phyloP scores from a whole-genome alignment of 1,140 invertebrate species.

The Ectropis grisescens region DNA sequence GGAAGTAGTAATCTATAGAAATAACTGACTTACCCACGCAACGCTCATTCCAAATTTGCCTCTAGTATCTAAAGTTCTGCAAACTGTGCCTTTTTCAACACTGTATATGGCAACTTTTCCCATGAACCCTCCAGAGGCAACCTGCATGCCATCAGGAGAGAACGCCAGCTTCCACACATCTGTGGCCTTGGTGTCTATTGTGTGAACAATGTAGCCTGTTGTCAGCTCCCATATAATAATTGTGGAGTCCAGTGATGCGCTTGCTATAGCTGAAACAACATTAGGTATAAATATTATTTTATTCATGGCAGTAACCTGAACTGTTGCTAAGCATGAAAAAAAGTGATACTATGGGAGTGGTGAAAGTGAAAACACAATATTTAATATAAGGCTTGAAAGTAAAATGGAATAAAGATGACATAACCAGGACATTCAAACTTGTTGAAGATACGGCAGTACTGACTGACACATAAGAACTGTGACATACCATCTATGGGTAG shows the following conservation, averaged over 20 bases:
- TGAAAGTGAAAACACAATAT: too few species aligned
- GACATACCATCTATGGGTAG: too few species aligned
- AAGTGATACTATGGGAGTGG: too few species aligned
- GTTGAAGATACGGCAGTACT: too few species aligned
- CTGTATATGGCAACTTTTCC: slow-evolving; percentile 93
- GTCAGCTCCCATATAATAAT: slow-evolving; percentile 93
- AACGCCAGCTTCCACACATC: slow-evolving; percentile 96
- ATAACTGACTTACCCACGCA: slow-evolving; percentile 93
- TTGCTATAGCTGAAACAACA: slow-evolving; percentile 85
- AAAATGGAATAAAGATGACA: too few species aligned
- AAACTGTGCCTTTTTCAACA: slow-evolving; percentile 85
- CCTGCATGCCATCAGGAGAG: slow-evolving; percentile 90
- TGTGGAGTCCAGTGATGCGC: slow-evolving; percentile 92
- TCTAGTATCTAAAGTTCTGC: slow-evolving; percentile 88
- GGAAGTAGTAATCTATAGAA: too few species aligned
- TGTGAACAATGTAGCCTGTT: slow-evolving; percentile 85
- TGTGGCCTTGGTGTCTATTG: slow-evolving; percentile 88
- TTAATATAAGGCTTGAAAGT: too few species aligned
- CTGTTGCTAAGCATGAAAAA: too few species aligned
- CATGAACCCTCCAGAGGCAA: slow-evolving; percentile 92
- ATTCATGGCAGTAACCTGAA: too few species aligned
- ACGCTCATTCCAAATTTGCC: slow-evolving; percentile 96
- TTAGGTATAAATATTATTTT: slow-evolving; percentile 5
- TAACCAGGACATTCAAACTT: too few species aligned
- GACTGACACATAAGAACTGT: too few species aligned